Evolutionary conservation across 1,140 invertebrate species (phyloP).

Genomic region (Bombus balteatus): DNA sequence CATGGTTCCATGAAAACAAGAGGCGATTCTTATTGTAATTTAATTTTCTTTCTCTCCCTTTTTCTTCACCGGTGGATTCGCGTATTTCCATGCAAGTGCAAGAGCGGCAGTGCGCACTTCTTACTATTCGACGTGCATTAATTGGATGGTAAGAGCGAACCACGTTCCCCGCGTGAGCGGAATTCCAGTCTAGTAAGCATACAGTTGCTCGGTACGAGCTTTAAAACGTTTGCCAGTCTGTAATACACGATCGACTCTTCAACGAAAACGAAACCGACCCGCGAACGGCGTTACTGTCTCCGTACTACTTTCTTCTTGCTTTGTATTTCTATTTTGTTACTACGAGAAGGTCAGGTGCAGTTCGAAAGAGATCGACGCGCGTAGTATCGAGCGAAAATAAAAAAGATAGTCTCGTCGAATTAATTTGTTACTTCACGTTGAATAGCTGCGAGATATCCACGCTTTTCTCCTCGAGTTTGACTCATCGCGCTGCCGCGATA

Average conservation of each 20-base stretch:
- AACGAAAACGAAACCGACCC: slow-evolving; percentile 23
- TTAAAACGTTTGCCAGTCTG: slow-evolving; percentile 59
- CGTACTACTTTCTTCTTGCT: neutral
- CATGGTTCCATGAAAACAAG: too few species aligned
- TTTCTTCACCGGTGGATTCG: neutral
- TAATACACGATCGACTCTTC: slow-evolving; percentile 32
- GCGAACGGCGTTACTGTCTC: neutral
- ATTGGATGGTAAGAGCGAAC: slow-evolving; percentile 62
- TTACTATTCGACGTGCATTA: slow-evolving; percentile 66
- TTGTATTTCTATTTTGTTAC: neutral
- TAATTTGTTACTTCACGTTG: neutral
- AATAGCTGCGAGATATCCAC: neutral
- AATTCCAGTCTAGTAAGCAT: slow-evolving; percentile 76
- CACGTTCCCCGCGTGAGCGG: slow-evolving; percentile 60
- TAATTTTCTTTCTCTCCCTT: neutral
- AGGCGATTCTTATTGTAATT: neutral
- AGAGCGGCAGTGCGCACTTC: slow-evolving; percentile 34
- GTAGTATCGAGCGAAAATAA: neutral
- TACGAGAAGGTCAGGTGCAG: neutral
- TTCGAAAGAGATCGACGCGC: neutral
- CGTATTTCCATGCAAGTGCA: slow-evolving; percentile 26
- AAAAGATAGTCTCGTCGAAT: neutral
- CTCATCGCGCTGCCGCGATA: slow-evolving; percentile 29
- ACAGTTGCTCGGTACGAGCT: slow-evolving; percentile 57
- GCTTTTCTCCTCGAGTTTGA: slow-evolving; percentile 23